Conservation (phyloP, 2,888 invertebrate species). For the Malacosoma neustria region DNA sequence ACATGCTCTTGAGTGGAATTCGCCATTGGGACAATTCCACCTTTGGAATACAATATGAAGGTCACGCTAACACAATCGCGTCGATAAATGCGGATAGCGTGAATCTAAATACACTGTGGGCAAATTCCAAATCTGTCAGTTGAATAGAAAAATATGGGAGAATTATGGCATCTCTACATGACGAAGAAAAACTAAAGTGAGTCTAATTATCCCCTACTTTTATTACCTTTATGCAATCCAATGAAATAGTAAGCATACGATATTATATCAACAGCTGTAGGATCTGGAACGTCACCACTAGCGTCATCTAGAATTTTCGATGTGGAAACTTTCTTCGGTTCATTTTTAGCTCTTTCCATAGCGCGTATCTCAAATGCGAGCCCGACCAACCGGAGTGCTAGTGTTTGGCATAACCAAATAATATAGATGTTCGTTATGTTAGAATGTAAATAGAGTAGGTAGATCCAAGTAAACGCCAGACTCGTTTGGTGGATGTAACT, state of each 20-base stretch:
- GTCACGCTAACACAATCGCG: too few relatives aligned
- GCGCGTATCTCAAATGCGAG: slow-evolving; percentile 84
- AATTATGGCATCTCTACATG: too few relatives aligned
- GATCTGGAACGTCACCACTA: slow-evolving; percentile 38
- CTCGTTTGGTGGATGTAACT: slow-evolving; percentile 82
- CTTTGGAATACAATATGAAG: too few relatives aligned
- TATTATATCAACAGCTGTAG: slow-evolving; percentile 77
- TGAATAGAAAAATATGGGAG: too few relatives aligned
- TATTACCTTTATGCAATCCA: slow-evolving; percentile 85
- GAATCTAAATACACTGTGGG: too few relatives aligned
- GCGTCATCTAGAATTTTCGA: slow-evolving; percentile 15
- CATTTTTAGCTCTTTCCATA: slow-evolving; percentile 22
- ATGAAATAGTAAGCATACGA: slow-evolving; percentile 88
- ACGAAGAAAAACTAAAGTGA: too few relatives aligned
- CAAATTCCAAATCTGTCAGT: too few relatives aligned
- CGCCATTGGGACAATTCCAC: too few relatives aligned
- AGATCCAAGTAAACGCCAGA: slow-evolving; percentile 84
- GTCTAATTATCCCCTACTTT: too few relatives aligned
- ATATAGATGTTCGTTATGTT: slow-evolving; percentile 80
- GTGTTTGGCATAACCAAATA: slow-evolving; percentile 86
- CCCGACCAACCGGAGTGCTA: slow-evolving; percentile 88
- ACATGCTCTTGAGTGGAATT: too few relatives aligned
- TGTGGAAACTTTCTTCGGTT: slow-evolving; percentile 21
- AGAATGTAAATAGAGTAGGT: slow-evolving; percentile 83
- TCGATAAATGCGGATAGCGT: too few relatives aligned